Conservation (phyloP, 2,888 invertebrate species). For the Sarcophaga subvicina region DNA sequence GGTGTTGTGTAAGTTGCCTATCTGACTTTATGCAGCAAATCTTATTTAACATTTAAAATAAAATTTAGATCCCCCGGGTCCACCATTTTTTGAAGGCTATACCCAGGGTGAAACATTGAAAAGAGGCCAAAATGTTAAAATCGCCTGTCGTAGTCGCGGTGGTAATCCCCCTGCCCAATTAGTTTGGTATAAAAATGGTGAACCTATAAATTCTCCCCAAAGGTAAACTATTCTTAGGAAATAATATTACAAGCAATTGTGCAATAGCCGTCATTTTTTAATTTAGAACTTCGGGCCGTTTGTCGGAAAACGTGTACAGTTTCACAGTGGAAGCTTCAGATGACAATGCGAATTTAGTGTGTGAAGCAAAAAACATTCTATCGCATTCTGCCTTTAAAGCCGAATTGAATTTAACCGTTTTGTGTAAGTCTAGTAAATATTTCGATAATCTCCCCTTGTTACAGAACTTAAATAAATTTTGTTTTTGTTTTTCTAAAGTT, state of each 20-base stretch:
- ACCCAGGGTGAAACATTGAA: slow-evolving; percentile 77
- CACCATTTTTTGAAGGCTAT: slow-evolving; percentile 80
- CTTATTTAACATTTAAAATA: background rate
- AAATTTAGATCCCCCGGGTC: slow-evolving; percentile 78
- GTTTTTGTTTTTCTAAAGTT: slow-evolving; percentile 69
- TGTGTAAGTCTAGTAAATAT: slow-evolving; percentile 74
- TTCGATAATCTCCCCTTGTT: background rate
- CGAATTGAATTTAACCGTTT: slow-evolving; percentile 77
- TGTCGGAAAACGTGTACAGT: slow-evolving; percentile 79
- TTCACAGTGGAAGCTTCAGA: slow-evolving; percentile 76
- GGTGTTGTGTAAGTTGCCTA: slow-evolving; percentile 77
- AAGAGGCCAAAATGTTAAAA: slow-evolving; percentile 78
- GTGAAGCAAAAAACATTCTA: slow-evolving; percentile 79
- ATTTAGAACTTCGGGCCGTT: slow-evolving; percentile 77
- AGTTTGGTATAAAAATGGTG: slow-evolving; percentile 79
- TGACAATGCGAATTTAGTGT: slow-evolving; percentile 77
- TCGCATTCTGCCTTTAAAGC: slow-evolving; percentile 76
- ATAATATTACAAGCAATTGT: background rate
- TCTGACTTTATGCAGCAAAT: background rate
- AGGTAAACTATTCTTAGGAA: slow-evolving; percentile 67
- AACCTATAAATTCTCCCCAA: slow-evolving; percentile 77
- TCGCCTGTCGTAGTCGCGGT: slow-evolving; percentile 80
- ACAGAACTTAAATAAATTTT: background rate
- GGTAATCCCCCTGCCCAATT: slow-evolving; percentile 79
- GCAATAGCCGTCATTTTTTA: background rate